Conservation (phyloP, 2,113 vertebrate species). For the Corythaixoides concolor region DNA sequence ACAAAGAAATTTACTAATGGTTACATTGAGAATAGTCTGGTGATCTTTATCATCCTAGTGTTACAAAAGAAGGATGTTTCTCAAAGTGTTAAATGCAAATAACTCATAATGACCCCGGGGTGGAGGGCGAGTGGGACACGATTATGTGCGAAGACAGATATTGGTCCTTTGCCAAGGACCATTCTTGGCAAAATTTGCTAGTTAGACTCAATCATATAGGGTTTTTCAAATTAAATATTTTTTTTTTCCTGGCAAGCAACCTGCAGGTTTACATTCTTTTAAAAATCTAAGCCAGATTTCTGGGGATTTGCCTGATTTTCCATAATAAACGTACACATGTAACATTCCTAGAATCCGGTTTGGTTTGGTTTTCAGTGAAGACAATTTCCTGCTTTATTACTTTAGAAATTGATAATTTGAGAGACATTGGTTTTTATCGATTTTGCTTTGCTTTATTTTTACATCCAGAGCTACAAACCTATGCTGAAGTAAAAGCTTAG, state of each 20-base stretch:
- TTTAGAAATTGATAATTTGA: not conserved
- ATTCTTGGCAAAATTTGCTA: not conserved
- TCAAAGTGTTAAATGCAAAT: not conserved
- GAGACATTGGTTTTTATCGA: not conserved
- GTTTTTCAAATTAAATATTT: not conserved
- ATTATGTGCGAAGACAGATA: not conserved
- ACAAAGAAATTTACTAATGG: not conserved
- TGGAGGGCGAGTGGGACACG: too few species aligned
- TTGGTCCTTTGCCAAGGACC: not conserved
- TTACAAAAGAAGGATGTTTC: conserved; percentile 32
- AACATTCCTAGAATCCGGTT: not conserved
- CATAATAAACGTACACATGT: not conserved
- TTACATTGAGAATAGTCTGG: not conserved
- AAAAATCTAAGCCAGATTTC: not conserved
- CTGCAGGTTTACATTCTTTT: not conserved
- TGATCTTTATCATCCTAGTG: not conserved
- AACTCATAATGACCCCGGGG: not conserved
- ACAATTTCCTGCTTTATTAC: not conserved
- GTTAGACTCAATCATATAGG: not conserved
- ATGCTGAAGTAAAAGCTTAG: not conserved
- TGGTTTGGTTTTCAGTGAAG: not conserved
- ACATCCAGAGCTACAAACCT: not conserved
- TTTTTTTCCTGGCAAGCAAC: not conserved
- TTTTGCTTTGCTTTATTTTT: not conserved
- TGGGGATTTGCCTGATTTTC: not conserved